A percentile compares a stretch with the other conserved stretches of the same genome.
These are phyloP conservation scores for Malurus alboscapulatus DNA, from an alignment of 2,113 vertebrate species.

Conservation along the genomic window DNA sequence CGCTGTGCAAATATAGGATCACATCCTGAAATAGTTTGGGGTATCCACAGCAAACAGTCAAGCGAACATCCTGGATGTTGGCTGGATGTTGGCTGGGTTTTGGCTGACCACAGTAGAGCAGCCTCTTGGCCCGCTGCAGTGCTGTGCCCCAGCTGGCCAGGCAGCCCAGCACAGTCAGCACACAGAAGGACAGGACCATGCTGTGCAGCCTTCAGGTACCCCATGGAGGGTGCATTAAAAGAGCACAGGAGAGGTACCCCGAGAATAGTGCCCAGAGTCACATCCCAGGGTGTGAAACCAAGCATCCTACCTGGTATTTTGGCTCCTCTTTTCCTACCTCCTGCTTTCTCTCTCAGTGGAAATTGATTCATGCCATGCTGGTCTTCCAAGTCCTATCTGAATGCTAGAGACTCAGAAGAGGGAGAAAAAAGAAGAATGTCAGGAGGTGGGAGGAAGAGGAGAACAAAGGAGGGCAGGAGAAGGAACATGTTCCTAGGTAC, in stretches of 20 bases:
- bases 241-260: not conserved
- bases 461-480: not conserved
- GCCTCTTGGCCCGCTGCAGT: not conserved
- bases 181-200: not conserved
- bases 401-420: not conserved
- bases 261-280: not conserved
- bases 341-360: not conserved
- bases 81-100: not conserved
- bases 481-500: not conserved
- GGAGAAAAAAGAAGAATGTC: not conserved
- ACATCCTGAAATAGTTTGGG: not conserved
- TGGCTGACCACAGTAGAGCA: not conserved
- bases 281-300: not conserved
- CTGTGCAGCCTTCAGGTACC: not conserved
- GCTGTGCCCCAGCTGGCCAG: not conserved
- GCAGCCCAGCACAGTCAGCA: not conserved
- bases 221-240: accelerated
- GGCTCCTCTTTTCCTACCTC: not conserved
- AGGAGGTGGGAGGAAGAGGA: not conserved
- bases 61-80: not conserved
- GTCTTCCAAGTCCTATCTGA: not conserved
- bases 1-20: not conserved
- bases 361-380: accelerated
- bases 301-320: not conserved
- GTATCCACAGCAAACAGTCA: conserved; percentile 21